Evolutionary conservation across 2,888 invertebrate genomes (phyloP).

Genomic region (Papilio gigon): DNA sequence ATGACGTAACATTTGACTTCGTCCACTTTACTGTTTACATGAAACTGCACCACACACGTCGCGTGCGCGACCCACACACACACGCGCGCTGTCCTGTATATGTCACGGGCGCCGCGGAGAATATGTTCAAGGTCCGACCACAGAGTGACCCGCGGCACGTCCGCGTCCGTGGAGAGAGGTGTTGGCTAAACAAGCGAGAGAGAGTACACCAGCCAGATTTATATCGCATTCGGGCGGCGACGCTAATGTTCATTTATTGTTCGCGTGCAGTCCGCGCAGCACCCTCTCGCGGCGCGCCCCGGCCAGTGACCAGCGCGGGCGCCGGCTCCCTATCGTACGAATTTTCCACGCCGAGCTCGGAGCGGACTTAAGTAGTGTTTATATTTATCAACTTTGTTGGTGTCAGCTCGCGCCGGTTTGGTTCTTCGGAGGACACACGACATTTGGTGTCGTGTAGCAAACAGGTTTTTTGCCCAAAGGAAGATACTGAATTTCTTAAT

Average conservation of each 20-base stretch:
- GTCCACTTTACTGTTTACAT: conserved; percentile 21
- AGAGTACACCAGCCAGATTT: neutral
- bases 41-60: conserved; percentile 3
- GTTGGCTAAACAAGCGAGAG: no score
- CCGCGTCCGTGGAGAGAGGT: no score
- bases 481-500: no score
- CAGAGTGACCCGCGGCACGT: no score
- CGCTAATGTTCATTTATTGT: conserved; percentile 22
- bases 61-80: no score
- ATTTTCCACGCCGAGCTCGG: conserved; percentile 31
- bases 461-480: neutral
- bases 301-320: neutral
- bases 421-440: no score
- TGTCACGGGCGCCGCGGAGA: no score
- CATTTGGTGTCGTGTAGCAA: neutral
- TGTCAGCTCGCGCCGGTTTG: conserved; percentile 24
- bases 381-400: conserved; percentile 34
- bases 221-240: neutral
- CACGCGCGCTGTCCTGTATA: no score
- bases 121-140: no score
- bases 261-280: neutral
- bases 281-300: neutral
- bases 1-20: conserved; percentile 29
- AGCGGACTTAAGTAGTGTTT: conserved; percentile 33
- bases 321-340: conserved; percentile 3